A percentile compares a stretch with the other conserved stretches of the same genome.
These are phyloP conservation scores for Drosophila ficusphila DNA, from an alignment of 1,140 invertebrate genomes.

Conservation along the genomic window DNA sequence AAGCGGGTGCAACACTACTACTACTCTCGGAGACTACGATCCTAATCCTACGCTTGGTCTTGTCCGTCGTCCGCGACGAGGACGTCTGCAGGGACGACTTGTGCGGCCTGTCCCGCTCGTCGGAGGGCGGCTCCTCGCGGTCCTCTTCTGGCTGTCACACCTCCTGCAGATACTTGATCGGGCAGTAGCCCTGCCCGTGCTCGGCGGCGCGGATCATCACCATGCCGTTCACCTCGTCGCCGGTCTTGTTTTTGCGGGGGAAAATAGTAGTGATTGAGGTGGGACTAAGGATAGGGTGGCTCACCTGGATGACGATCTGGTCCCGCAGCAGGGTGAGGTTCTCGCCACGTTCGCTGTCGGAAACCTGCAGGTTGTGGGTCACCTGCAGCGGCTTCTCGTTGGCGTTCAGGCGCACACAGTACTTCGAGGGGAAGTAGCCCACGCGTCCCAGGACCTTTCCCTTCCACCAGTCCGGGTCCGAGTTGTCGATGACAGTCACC, in stretches of 20 bases:
- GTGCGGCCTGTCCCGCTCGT: constrained; percentile 72
- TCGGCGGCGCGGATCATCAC: constrained; percentile 96
- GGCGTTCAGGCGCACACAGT: constrained; percentile 94
- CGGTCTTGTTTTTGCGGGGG: constrained; percentile 85
- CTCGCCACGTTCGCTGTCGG: constrained; percentile 87
- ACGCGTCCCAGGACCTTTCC: constrained; percentile 95
- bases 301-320: constrained; percentile 90
- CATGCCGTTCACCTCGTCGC: constrained; percentile 95
- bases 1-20: constrained; percentile 43
- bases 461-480: constrained; percentile 98
- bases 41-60: constrained; percentile 84
- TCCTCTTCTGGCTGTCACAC: constrained; percentile 89
- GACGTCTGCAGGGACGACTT: constrained; percentile 76
- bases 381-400: constrained; percentile 95
- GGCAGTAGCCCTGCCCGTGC: constrained; percentile 93
- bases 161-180: constrained; percentile 92
- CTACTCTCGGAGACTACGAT: constrained; percentile 80
- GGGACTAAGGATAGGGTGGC: no score
- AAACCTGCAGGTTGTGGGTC: constrained; percentile 88
- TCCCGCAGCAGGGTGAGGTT: constrained; percentile 87
- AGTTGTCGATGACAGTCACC: constrained; percentile 96
- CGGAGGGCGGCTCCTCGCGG: constrained; percentile 78
- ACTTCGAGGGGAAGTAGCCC: constrained; percentile 98
- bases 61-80: constrained; percentile 62
- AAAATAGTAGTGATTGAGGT: background rate